phyloP scores from a whole-genome alignment of 1,140 invertebrate genomes.

The Cotesia chilonis region DNA sequence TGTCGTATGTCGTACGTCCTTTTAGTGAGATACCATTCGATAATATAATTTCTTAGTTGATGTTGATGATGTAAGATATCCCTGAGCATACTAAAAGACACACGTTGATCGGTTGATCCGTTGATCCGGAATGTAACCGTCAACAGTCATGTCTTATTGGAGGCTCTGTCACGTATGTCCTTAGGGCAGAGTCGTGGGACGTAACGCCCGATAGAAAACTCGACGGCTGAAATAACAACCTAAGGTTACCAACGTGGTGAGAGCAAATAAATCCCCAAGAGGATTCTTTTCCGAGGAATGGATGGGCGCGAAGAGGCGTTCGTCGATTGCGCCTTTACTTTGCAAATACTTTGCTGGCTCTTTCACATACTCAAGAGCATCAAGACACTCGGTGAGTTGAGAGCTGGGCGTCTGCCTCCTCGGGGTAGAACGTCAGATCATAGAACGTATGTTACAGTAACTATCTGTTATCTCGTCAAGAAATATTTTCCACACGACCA shows the following conservation, averaged over 20 bases:
- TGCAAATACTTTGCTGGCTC: background rate
- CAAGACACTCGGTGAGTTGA: slow-evolving; percentile 5
- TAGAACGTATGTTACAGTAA: too few relatives aligned
- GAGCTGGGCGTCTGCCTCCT: slow-evolving; percentile 8
- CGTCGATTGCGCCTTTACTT: background rate
- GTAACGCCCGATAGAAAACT: slow-evolving; percentile 13
- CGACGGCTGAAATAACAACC: slow-evolving; percentile 5
- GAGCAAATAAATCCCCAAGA: slow-evolving; percentile 12
- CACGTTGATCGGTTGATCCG: slow-evolving; percentile 10
- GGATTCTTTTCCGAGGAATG: slow-evolving; percentile 1
- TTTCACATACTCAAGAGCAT: background rate
- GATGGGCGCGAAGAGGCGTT: slow-evolving; percentile 10
- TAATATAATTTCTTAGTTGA: background rate
- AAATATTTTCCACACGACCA: too few relatives aligned
- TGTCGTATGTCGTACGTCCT: slow-evolving; percentile 38
- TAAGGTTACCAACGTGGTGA: background rate
- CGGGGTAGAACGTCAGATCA: slow-evolving; percentile 18
- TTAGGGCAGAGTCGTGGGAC: background rate
- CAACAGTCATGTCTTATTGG: background rate
- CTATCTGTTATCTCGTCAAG: too few relatives aligned
- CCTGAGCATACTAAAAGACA: background rate
- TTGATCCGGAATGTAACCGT: slow-evolving; percentile 8
- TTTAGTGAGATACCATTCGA: background rate
- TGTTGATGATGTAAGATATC: background rate
- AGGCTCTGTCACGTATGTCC: background rate